These are phyloP conservation scores for Willowsia nigromaculata DNA, from an alignment of 2,888 invertebrate genomes.

Conservation along the genomic window DNA sequence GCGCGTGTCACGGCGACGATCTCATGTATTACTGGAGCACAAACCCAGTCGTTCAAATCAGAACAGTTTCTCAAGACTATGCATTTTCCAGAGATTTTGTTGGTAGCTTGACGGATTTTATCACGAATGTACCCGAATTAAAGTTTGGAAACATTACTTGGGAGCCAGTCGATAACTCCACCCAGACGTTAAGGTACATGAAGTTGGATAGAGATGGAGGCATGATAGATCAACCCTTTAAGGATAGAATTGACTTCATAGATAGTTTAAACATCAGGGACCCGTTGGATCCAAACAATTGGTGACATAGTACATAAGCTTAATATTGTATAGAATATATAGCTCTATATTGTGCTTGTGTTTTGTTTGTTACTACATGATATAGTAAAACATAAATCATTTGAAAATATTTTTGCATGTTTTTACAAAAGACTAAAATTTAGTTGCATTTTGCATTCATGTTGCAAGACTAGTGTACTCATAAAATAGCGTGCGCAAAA, in stretches of 20 bases:
- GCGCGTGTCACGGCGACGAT: slow-evolving; percentile 74
- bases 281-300: slow-evolving; percentile 61
- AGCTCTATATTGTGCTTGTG: no score
- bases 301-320: slow-evolving; percentile 32
- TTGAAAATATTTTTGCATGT: no score
- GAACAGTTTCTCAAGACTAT: slow-evolving; percentile 69
- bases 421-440: no score
- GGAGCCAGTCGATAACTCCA: slow-evolving; percentile 55
- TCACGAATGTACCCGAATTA: slow-evolving; percentile 12
- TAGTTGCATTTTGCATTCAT: no score
- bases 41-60: slow-evolving; percentile 59
- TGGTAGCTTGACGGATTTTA: slow-evolving; percentile 64
- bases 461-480: no score
- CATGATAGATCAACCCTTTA: slow-evolving; percentile 66
- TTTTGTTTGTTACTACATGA: no score
- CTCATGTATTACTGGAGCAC: slow-evolving; percentile 39
- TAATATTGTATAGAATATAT: no score
- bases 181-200: slow-evolving; percentile 36
- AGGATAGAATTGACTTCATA: slow-evolving; percentile 42
- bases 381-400: no score
- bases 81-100: slow-evolving; percentile 68
- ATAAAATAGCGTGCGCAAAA: not conserved
- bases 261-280: slow-evolving; percentile 52
- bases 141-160: slow-evolving; percentile 63
- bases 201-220: slow-evolving; percentile 40